Evolutionary conservation across 1,140 invertebrate species (phyloP), one percentile per base, ranked within the genome.

Genomic region (Trichoplusia ni): DNA sequence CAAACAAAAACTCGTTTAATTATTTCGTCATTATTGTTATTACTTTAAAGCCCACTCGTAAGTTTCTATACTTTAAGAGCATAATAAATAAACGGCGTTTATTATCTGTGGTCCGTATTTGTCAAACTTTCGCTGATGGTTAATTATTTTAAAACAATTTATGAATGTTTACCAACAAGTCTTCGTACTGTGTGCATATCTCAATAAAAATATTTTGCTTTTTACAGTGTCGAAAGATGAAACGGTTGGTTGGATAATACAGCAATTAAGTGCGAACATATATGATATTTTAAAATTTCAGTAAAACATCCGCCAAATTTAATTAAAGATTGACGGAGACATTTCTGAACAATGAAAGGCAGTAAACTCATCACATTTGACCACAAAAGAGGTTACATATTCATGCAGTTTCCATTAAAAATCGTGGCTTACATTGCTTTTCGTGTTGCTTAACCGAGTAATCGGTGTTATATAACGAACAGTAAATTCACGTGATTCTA

Each of bases 1-100:
- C 74, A 89, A 85, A 85, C 78, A 35, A 29, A 58, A 35, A 35
- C 29, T 31, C 23, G 25, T 27, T 42, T 29, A 44, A 44, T 58
- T 58, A 13, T n/a, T 42, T 42, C 21, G 16, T 23, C 8, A 44
- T 58, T 21, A 23, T 11, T 1, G 37, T 54, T 38, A 38, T 40
- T 9, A 40, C 33, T 54, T 4, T 25, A 35, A 7, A 9, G 51
- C 14, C 9, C 0, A 23, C 31, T 53, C 1, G 5, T 1, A 21
- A 6, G n/a, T 21, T 53, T 35, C 47, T 53, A 49, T 49, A 49
- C 16, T 51, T 51, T 51, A 51, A 51, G 33, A 33, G 29, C 27
- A 21, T 19, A 51, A 21, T 51, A 51, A 51, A 35, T 11, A 21
- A 4, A 8, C 4, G 29, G 47, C n/a, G 11, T 51, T 31, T 21